A percentile compares a stretch with the other conserved stretches of the same genome.
phyloP scores from a whole-genome alignment of 2,888 invertebrate genomes.

The Tanytarsus gracilentus region DNA sequence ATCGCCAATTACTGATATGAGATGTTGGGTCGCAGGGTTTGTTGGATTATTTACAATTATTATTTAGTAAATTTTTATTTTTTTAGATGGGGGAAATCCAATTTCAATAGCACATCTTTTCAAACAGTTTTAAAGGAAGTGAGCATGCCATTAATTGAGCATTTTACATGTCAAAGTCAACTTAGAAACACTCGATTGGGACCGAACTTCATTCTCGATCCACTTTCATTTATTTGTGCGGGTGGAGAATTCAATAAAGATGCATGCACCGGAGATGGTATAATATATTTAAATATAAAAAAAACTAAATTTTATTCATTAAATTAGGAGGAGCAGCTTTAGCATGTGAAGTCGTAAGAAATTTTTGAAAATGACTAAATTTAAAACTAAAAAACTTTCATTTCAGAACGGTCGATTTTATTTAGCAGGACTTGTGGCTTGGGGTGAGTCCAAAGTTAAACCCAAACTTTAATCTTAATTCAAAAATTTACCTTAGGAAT shows the following conservation, averaged over 20 bases:
- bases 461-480: neutral
- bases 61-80: neutral
- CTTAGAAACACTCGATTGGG: conserved; percentile 59
- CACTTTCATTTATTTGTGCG: conserved; percentile 64
- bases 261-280: conserved; percentile 59
- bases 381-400: no score
- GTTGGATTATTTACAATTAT: neutral
- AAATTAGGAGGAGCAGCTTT: no score
- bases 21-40: conserved; percentile 46
- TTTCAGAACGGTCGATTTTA: no score
- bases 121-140: conserved; percentile 66
- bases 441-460: neutral
- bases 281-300: neutral
- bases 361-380: no score
- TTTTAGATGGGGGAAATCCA: conserved; percentile 75
- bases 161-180: conserved; percentile 53
- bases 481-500: neutral
- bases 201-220: conserved; percentile 51
- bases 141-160: conserved; percentile 59
- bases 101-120: conserved; percentile 51
- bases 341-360: no score
- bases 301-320: neutral
- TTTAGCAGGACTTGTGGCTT: neutral
- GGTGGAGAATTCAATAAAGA: conserved; percentile 69
- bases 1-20: neutral